A percentile compares a stretch with the other conserved stretches of the same genome.
phyloP scores from a whole-genome alignment of 1,140 invertebrate genomes.

The Linepithema humile region DNA sequence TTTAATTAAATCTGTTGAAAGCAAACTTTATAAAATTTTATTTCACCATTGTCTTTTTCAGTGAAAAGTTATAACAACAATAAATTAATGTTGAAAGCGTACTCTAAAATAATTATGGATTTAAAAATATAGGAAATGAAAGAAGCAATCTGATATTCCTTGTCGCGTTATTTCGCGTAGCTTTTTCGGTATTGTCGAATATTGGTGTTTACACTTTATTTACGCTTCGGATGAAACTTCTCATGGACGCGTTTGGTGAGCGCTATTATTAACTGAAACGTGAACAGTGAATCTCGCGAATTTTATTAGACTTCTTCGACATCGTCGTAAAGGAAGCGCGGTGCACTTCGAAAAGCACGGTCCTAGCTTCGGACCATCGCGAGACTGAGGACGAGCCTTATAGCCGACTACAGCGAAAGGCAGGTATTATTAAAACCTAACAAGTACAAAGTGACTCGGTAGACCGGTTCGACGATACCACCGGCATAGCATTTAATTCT shows the following conservation, averaged over 20 bases:
- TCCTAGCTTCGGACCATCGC: constrained; percentile 61
- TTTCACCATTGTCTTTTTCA: neutral
- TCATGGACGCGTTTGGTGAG: constrained; percentile 5
- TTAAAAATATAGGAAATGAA: neutral
- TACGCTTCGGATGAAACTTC: constrained; percentile 20
- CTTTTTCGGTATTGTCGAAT: neutral
- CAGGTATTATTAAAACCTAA: constrained; percentile 75
- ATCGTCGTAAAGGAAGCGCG: constrained; percentile 17
- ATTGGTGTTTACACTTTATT: constrained; percentile 15
- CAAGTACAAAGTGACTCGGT: constrained; percentile 73
- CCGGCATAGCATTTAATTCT: constrained; percentile 72
- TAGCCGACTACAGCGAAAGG: constrained; percentile 54
- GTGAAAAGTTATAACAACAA: no score
- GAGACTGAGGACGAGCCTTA: constrained; percentile 58
- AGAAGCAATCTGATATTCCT: neutral
- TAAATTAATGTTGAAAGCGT: neutral
- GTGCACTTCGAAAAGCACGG: constrained; percentile 12
- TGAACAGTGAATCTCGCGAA: constrained; percentile 36
- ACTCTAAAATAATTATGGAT: neutral
- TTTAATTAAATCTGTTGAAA: neutral
- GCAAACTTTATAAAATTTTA: neutral
- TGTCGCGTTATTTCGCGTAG: neutral
- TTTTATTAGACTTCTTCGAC: constrained; percentile 14
- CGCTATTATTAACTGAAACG: constrained; percentile 40
- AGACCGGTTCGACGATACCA: constrained; percentile 72